Evolutionary conservation across 2,113 vertebrate genomes (phyloP).

Genomic region (Mirounga angustirostris): DNA sequence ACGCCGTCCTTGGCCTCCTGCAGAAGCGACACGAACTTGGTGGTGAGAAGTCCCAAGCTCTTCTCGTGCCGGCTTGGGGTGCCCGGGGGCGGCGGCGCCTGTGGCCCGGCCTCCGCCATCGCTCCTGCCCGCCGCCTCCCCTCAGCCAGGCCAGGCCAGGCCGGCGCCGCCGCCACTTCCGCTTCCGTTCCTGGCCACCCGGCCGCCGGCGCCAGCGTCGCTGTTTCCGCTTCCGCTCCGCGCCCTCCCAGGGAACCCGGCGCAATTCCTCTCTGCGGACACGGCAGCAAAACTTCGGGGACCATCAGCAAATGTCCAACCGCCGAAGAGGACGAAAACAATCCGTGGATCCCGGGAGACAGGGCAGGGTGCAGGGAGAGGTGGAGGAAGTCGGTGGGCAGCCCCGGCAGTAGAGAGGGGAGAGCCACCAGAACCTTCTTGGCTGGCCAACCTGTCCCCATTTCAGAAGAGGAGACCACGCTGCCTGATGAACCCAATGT

Average conservation of each 20-base stretch:
- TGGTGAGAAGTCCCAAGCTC: conserved; percentile 97
- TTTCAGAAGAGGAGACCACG: background rate
- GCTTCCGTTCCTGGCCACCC: conserved; percentile 86
- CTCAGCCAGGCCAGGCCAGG: conserved; percentile 86
- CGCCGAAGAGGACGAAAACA: conserved; percentile 49
- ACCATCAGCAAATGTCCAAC: conserved; percentile 63
- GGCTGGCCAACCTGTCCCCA: background rate
- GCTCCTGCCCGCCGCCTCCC: conserved; percentile 88
- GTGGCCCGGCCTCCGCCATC: conserved; percentile 92
- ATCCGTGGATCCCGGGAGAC: too few relatives aligned
- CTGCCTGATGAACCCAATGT: background rate
- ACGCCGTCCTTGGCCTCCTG: conserved; percentile 99
- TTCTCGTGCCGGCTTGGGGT: conserved; percentile 98
- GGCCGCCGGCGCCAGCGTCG: conserved; percentile 71
- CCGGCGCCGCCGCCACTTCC: conserved; percentile 87
- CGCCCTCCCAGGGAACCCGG: conserved; percentile 43
- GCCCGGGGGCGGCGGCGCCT: conserved; percentile 86
- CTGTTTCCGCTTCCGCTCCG: conserved; percentile 76
- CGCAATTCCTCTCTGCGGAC: background rate
- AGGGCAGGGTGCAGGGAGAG: background rate
- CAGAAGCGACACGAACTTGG: conserved; percentile 97
- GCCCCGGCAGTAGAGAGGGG: background rate
- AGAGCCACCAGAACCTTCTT: background rate
- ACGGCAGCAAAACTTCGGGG: conserved; percentile 70
- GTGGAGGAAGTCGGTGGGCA: background rate